These are phyloP conservation scores for Dipodomys ordii DNA, from an alignment of 2,113 vertebrate species.

Conservation along the genomic window DNA sequence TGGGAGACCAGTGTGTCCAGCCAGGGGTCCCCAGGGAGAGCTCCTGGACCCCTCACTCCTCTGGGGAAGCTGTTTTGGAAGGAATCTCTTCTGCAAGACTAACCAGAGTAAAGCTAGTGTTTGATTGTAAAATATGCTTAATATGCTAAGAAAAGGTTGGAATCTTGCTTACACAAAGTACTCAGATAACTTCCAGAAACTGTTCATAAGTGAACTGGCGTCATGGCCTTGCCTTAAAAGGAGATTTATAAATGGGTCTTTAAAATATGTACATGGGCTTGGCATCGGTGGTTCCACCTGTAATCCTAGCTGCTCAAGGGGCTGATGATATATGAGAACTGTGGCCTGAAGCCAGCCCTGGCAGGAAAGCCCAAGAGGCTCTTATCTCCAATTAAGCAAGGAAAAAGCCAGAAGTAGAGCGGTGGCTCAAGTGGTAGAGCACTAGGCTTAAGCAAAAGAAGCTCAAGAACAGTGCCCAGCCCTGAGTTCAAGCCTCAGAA, in stretches of 20 bases:
- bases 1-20: neutral
- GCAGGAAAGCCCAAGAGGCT: too few relatives aligned
- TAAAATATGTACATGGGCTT: too few relatives aligned
- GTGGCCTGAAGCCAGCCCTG: too few relatives aligned
- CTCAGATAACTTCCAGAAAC: conserved; percentile 8
- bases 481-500: too few relatives aligned
- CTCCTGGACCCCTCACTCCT: neutral
- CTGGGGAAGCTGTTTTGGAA: neutral
- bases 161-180: conserved; percentile 45
- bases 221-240: conserved; percentile 15
- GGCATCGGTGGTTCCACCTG: too few relatives aligned
- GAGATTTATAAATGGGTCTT: neutral
- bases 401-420: too few relatives aligned
- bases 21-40: neutral
- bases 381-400: too few relatives aligned
- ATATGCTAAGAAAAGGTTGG: conserved; percentile 5
- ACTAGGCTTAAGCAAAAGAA: neutral
- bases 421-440: too few relatives aligned
- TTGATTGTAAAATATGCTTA: neutral
- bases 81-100: neutral
- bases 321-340: too few relatives aligned
- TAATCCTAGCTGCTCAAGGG: too few relatives aligned
- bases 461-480: too few relatives aligned
- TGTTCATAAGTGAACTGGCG: conserved; percentile 10
- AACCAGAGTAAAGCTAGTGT: neutral